Percentiles rank a stretch among this genome's conserved stretches.
These are phyloP conservation scores for Oreamnos americanus DNA, from an alignment of 2,113 vertebrate genomes.

Conservation along the genomic window DNA sequence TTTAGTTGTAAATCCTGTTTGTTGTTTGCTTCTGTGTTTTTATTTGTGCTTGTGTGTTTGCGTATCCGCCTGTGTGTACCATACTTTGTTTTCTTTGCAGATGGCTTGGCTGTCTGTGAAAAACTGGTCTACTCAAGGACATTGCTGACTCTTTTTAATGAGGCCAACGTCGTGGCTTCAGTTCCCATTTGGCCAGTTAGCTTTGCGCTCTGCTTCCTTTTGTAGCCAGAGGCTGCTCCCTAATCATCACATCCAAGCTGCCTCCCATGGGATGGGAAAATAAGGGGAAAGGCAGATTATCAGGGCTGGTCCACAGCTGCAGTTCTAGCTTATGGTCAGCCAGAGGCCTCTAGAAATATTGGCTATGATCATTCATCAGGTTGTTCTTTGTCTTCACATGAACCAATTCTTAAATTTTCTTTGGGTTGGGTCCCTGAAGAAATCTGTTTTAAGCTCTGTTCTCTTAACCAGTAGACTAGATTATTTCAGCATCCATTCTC, in stretches of 20 bases:
- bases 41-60: background rate
- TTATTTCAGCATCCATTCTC: background rate
- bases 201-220: slow-evolving; percentile 26
- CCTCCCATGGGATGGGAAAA: background rate
- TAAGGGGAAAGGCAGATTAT: background rate
- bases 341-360: background rate
- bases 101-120: slow-evolving; percentile 31
- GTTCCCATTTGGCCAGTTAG: slow-evolving; percentile 55
- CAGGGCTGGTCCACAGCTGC: background rate
- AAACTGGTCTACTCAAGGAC: slow-evolving; percentile 13
- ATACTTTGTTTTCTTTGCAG: slow-evolving; percentile 14
- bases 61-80: accelerated
- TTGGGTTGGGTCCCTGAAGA: background rate
- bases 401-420: background rate
- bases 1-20: background rate
- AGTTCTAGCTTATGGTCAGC: background rate
- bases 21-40: slow-evolving; percentile 16
- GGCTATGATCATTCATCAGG: background rate
- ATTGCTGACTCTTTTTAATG: slow-evolving; percentile 46
- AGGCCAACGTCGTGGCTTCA: slow-evolving; percentile 55
- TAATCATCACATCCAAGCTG: slow-evolving; percentile 30
- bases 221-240: slow-evolving; percentile 40
- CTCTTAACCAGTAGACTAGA: background rate
- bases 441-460: background rate
- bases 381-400: background rate